Evolutionary conservation across 2,113 vertebrate genomes (phyloP).

Genomic region (Galeopterus variegatus): DNA sequence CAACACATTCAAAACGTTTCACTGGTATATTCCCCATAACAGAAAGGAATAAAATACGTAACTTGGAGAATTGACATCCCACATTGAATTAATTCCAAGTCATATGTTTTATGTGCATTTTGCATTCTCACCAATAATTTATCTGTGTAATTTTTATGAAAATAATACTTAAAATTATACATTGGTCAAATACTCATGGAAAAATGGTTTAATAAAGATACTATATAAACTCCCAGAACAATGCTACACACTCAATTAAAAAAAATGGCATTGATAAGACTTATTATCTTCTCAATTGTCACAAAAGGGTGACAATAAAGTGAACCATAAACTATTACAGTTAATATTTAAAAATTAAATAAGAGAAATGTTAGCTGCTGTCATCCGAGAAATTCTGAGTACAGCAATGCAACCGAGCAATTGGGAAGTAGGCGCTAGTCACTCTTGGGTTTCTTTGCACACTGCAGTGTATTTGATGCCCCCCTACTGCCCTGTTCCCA

Average conservation of each 20-base stretch:
- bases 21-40: background rate
- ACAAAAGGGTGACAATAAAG: background rate
- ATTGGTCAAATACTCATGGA: background rate
- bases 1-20: conserved; percentile 36
- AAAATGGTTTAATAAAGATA: background rate
- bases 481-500: background rate
- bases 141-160: conserved; percentile 36
- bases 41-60: background rate
- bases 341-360: background rate
- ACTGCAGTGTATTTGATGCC: background rate
- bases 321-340: background rate
- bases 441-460: background rate
- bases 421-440: background rate
- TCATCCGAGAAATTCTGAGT: background rate
- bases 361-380: background rate
- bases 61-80: background rate
- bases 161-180: conserved; percentile 20
- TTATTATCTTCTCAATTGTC: conserved; percentile 29
- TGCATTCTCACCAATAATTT: conserved; percentile 6
- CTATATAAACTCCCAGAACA: background rate
- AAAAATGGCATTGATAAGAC: background rate
- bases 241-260: background rate
- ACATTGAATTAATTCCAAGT: background rate
- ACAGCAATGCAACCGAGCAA: background rate
- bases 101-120: background rate